Conservation (phyloP, 2,888 invertebrate genomes). For the Ecdyonurus torrentis region DNA sequence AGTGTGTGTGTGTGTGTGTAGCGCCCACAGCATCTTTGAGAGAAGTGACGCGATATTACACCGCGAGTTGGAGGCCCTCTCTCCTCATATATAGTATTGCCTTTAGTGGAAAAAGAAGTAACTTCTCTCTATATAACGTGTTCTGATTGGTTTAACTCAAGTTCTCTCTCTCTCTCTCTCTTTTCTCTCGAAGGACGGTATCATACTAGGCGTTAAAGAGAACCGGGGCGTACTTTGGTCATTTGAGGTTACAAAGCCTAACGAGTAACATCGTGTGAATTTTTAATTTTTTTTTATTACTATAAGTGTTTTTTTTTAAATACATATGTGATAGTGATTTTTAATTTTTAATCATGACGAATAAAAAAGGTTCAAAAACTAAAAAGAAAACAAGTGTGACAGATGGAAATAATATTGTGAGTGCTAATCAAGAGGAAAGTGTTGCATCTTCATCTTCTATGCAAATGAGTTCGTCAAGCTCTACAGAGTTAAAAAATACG, state of each 20-base stretch:
- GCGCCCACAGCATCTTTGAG: background rate
- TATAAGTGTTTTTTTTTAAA: background rate
- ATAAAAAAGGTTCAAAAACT: background rate
- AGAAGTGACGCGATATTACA: too few species aligned
- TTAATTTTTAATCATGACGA: background rate
- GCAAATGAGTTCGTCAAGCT: background rate
- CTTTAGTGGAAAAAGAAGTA: constrained; percentile 1
- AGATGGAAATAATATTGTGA: background rate
- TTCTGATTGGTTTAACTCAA: background rate
- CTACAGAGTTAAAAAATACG: background rate
- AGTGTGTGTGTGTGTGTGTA: too few species aligned
- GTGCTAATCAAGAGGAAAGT: background rate
- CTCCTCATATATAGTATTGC: constrained; percentile 2
- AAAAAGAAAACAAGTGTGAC: background rate
- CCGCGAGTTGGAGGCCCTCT: background rate
- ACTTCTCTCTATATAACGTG: background rate
- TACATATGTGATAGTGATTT: background rate
- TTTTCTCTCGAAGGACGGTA: background rate
- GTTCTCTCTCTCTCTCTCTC: background rate
- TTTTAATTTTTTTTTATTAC: too few species aligned
- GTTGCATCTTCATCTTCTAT: background rate
- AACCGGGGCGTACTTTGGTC: background rate
- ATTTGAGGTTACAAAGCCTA: background rate
- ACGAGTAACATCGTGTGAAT: background rate
- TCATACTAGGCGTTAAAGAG: too few species aligned